These are phyloP conservation scores for Heliopora coerulea DNA, from an alignment of 92 coral and sea anemone species.

Conservation along the genomic window DNA sequence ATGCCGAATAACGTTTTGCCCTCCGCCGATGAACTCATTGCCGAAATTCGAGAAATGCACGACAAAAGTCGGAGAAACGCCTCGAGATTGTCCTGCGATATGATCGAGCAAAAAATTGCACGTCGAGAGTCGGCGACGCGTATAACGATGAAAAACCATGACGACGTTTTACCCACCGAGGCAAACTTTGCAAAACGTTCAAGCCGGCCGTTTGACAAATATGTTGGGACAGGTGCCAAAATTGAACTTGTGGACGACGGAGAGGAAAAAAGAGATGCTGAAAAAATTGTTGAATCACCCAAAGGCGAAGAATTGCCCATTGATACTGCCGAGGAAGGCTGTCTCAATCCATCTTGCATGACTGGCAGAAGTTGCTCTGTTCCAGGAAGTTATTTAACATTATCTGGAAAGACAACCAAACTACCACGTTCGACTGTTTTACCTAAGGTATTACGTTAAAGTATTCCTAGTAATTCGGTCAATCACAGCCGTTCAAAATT, in stretches of 20 bases:
- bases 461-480: too few species aligned
- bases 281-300: too few species aligned
- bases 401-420: too few species aligned
- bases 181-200: too few species aligned
- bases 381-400: background rate
- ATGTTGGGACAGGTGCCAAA: too few species aligned
- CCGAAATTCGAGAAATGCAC: conserved; percentile 20
- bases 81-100: background rate
- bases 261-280: too few species aligned
- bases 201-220: too few species aligned
- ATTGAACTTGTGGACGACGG: background rate
- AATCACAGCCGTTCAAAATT: too few species aligned
- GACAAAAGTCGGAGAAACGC: background rate
- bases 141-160: background rate
- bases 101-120: conserved; percentile 22
- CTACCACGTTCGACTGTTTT: background rate
- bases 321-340: background rate
- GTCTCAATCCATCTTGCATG: background rate
- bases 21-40: conserved; percentile 19
- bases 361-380: background rate
- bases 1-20: background rate
- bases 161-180: too few species aligned
- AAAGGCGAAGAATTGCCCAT: background rate
- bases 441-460: background rate
- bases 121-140: background rate